Evolutionary conservation across 2,797 vertebrate species (phyloP).

Genomic region (Spinus olivaceus): DNA sequence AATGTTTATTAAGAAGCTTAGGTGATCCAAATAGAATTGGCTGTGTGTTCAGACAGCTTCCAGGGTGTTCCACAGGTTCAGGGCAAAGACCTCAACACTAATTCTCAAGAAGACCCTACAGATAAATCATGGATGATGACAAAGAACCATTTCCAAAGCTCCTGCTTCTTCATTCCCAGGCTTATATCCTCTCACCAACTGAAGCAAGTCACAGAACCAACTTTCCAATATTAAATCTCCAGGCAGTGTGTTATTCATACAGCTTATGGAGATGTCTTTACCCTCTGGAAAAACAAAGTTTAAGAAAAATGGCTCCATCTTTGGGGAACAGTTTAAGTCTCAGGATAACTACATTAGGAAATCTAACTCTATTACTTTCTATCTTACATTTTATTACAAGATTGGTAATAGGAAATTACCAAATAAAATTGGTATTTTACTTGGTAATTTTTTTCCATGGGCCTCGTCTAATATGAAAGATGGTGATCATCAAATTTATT

Average conservation of each 20-base stretch:
- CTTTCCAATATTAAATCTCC: slow-evolving; percentile 52
- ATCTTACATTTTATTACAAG: slow-evolving; percentile 64
- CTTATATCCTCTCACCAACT: slow-evolving; percentile 6
- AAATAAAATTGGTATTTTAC: slow-evolving; percentile 65
- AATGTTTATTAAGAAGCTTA: not conserved
- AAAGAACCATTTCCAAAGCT: not conserved
- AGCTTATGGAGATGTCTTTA: slow-evolving; percentile 54
- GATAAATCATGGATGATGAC: not conserved
- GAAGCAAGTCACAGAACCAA: slow-evolving; percentile 26
- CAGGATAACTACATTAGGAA: slow-evolving; percentile 55
- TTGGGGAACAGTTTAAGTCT: slow-evolving; percentile 53
- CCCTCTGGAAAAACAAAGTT: slow-evolving; percentile 62
- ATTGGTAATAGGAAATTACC: slow-evolving; percentile 69
- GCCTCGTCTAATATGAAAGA: slow-evolving; percentile 68
- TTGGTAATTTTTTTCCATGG: slow-evolving; percentile 56
- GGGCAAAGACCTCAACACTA: not conserved
- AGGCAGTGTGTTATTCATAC: slow-evolving; percentile 48
- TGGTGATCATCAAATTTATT: slow-evolving; percentile 73
- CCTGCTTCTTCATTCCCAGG: slow-evolving; percentile 19
- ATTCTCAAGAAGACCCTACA: not conserved
- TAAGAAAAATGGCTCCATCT: slow-evolving; percentile 59
- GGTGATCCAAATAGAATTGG: not conserved
- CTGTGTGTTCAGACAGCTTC: not conserved
- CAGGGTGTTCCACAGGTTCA: not conserved
- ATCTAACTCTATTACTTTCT: slow-evolving; percentile 62